Base-by-base conservation (phyloP, 2,797 vertebrate genomes). In the Silurus lanzhouensis region DNA sequence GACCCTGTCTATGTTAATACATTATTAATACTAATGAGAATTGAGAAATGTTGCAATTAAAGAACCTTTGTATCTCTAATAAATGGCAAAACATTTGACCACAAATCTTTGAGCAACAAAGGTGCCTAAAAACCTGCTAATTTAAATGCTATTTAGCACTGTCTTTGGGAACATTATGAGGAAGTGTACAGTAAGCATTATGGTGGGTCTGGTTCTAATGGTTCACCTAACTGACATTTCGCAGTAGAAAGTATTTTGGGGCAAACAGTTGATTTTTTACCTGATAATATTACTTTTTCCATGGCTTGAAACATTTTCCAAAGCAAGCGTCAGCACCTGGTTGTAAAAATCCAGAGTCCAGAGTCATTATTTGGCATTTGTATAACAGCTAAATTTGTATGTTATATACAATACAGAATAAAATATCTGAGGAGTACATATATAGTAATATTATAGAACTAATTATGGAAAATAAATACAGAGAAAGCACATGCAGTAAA, bases 341-440 rank as follows among this genome's bases (percentile, higher is more conserved):
- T 60, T 77, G 55, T 60, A 31, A 77, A 10, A 60, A 74, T 77
- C 55, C 58, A n/a, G 31, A 44, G 72, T 55, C 72, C 48, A 55
- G 14, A 75, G 15, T 78, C 76, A 61, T 44, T 78, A 79, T 79
- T 63, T 46, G 31, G 12, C 77, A 79, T 79, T 63, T 79, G 10
- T 63, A 79, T 17, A 61, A 17, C 57, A 78, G 31, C 31, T 38
- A 19, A 61, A 4, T 6, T 1, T 44, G 77, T n/a, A 17, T 60
- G 55, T 31, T 27, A 76, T 14, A 76, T 57, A 38, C 8, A 44
- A 27, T 60, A 52, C n/a, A 55, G 48, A 52, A 52, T 52, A 19
- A 38, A 58, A 76, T 76, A 60, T 60, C 17, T 22, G 76, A 44
- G 57, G 19, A 44, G 5, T 78, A 38, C 3, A 48, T 52, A 5